phyloP scores from a whole-genome alignment of 2,888 invertebrate genomes.

The Ophion costatus region DNA sequence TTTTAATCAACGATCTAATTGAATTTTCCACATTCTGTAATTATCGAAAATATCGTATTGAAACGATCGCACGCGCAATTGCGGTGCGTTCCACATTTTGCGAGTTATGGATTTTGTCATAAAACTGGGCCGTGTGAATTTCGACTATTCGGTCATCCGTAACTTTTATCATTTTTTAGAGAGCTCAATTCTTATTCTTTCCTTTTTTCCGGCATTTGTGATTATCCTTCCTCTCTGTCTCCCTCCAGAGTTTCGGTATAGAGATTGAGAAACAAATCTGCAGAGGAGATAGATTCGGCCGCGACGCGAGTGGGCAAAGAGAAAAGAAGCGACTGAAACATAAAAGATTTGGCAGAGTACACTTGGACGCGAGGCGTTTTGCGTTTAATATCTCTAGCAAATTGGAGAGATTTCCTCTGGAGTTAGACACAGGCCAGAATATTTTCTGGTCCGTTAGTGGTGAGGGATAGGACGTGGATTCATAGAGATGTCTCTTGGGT shows the following conservation, averaged over 20 bases:
- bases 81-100: not conserved
- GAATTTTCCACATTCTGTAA: not conserved
- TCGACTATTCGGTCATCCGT: not conserved
- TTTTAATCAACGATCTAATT: not conserved
- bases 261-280: not conserved
- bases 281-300: not conserved
- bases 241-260: not conserved
- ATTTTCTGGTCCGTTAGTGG: constrained; percentile 18
- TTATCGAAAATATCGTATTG: not conserved
- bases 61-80: not conserved
- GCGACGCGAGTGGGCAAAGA: not conserved
- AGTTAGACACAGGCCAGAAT: not conserved
- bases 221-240: not conserved
- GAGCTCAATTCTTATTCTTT: not conserved
- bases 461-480: constrained; percentile 33
- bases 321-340: constrained; percentile 1
- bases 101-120: not conserved
- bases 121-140: not conserved
- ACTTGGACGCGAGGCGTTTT: not conserved
- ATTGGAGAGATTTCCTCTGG: constrained; percentile 40
- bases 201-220: not conserved
- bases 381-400: not conserved
- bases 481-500: not conserved
- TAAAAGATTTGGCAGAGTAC: constrained; percentile 12
- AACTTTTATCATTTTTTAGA: not conserved